phyloP scores from a whole-genome alignment of 2,888 invertebrate species.

The Abrostola triplasia region DNA sequence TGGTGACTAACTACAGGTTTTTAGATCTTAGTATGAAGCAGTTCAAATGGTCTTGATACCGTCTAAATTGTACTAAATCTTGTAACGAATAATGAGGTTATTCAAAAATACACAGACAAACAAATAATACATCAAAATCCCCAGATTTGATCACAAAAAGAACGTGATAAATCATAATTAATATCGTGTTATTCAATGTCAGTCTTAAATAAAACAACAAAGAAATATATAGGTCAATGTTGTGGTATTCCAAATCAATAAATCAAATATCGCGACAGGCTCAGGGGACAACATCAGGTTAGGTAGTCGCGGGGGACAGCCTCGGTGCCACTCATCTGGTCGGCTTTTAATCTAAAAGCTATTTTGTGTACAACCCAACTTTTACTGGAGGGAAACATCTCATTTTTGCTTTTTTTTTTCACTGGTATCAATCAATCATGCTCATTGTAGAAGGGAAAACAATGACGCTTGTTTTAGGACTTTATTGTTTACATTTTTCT shows the following conservation, averaged over 20 bases:
- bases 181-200: no score
- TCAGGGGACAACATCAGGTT: constrained; percentile 45
- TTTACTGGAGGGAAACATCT: constrained; percentile 65
- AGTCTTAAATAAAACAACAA: neutral
- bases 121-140: no score
- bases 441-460: constrained; percentile 49
- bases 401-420: constrained; percentile 59
- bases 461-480: constrained; percentile 44
- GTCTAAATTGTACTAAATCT: no score
- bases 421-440: constrained; percentile 68
- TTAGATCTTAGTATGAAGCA: no score
- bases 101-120: no score
- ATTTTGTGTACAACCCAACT: constrained; percentile 76
- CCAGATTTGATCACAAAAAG: neutral
- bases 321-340: constrained; percentile 61
- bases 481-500: constrained; percentile 21
- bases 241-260: constrained; percentile 34
- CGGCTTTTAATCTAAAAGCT: constrained; percentile 82
- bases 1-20: no score
- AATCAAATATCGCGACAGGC: constrained; percentile 47
- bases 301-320: constrained; percentile 47
- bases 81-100: no score
- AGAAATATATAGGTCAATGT: constrained; percentile 33
- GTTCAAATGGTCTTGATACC: no score
- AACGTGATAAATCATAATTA: neutral